A percentile compares a stretch with the other conserved stretches of the same genome.
Evolutionary conservation across 23 tunicate species (phyloP).

Genomic region (Trididemnum nubilum): DNA sequence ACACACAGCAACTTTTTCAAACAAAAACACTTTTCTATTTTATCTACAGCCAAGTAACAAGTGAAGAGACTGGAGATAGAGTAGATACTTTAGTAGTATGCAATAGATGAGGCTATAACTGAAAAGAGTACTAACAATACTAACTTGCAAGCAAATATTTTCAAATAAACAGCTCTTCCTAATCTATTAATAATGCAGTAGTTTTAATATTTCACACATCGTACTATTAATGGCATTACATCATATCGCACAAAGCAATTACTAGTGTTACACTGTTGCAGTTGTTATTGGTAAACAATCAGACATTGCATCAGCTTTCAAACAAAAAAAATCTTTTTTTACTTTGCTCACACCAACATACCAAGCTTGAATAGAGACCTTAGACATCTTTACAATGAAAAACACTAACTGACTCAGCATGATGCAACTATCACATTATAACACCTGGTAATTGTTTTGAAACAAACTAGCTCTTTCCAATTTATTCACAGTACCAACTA

Average conservation of each 20-base stretch:
- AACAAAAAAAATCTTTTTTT: not conserved
- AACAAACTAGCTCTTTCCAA: not conserved
- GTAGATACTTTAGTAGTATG: not conserved
- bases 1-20: too few species aligned
- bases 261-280: not conserved
- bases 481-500: not conserved
- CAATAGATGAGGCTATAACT: not conserved
- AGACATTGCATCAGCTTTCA: not conserved
- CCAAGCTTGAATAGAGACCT: not conserved
- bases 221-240: not conserved
- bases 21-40: too few species aligned
- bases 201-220: not conserved
- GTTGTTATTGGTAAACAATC: not conserved
- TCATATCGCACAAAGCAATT: not conserved
- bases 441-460: not conserved
- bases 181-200: not conserved
- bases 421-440: not conserved
- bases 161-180: not conserved
- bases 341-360: not conserved
- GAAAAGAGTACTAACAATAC: not conserved
- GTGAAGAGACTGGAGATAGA: not conserved
- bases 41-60: too few species aligned
- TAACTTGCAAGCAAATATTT: not conserved
- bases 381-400: not conserved
- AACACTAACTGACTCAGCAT: not conserved